phyloP scores from a whole-genome alignment of 2,888 invertebrate species.

The Hoplodrina blanda region DNA sequence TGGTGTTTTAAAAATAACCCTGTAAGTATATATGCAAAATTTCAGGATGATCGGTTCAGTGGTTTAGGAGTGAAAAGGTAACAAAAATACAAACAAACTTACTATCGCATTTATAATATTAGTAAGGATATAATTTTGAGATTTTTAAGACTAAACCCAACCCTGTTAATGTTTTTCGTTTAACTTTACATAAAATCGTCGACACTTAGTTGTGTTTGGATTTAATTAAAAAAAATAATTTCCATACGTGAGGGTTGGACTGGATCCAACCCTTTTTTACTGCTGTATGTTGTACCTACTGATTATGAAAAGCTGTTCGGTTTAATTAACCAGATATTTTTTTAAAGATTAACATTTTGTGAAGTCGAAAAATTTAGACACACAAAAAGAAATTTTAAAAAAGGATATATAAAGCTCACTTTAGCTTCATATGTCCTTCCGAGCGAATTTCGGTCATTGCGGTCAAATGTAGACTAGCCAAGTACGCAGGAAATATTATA shows the following conservation, averaged over 20 bases:
- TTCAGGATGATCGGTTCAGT: too few relatives aligned
- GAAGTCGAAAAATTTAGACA: background rate
- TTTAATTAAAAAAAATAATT: conserved; percentile 47
- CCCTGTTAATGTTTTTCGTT: conserved; percentile 26
- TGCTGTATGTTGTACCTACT: background rate
- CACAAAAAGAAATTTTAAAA: too few relatives aligned
- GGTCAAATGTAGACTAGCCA: too few relatives aligned
- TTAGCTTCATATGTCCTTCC: background rate
- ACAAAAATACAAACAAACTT: background rate
- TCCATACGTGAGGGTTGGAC: background rate
- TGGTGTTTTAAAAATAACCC: too few relatives aligned
- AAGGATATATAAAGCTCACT: background rate
- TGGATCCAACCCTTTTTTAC: conserved; percentile 15
- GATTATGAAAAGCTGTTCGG: conserved; percentile 19
- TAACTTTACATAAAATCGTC: conserved; percentile 26
- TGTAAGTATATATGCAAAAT: too few relatives aligned
- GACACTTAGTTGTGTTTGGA: conserved; percentile 19
- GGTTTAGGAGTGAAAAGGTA: too few relatives aligned
- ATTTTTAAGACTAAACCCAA: conserved; percentile 43
- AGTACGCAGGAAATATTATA: too few relatives aligned
- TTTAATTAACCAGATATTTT: background rate
- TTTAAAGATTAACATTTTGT: background rate
- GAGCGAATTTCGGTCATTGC: too few relatives aligned
- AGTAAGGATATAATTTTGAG: background rate
- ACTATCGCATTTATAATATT: too few relatives aligned